phyloP scores from a whole-genome alignment of 2,888 invertebrate genomes.

The Epinotia ramella region DNA sequence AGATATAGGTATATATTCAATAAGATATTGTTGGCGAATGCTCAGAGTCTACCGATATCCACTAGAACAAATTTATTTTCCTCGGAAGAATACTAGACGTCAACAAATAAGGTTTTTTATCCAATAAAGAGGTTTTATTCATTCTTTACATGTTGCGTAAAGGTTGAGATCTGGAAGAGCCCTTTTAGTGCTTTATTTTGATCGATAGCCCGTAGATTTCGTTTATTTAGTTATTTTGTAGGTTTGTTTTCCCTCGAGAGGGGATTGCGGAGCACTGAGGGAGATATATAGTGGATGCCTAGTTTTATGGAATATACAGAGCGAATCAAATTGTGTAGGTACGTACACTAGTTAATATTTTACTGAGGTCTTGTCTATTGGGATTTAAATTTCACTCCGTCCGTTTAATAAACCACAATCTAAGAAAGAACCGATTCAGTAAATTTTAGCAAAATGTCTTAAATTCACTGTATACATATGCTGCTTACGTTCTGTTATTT shows the following conservation, averaged over 20 bases:
- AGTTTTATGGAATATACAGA: conserved; percentile 23
- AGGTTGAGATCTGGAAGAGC: conserved; percentile 47
- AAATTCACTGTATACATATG: neutral
- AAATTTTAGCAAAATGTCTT: neutral
- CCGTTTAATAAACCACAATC: too few relatives aligned
- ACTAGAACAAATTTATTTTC: conserved; percentile 78
- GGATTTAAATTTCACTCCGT: neutral
- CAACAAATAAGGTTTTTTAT: conserved; percentile 82
- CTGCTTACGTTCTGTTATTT: neutral
- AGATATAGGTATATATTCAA: conserved; percentile 70
- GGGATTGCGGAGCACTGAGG: conserved; percentile 25
- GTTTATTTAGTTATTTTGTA: conserved; percentile 51
- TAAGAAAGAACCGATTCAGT: neutral
- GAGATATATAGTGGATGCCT: conserved; percentile 31
- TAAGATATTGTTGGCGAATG: conserved; percentile 70
- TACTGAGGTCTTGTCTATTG: neutral
- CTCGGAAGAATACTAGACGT: conserved; percentile 78
- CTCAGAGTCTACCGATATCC: conserved; percentile 70
- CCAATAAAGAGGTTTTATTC: conserved; percentile 73
- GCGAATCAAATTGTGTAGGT: conserved; percentile 3
- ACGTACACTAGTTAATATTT: conserved; percentile 1
- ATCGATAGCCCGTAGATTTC: conserved; percentile 53
- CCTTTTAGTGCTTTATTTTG: conserved; percentile 46
- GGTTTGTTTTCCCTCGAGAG: conserved; percentile 49
- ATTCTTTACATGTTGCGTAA: conserved; percentile 63